Conservation (phyloP, 2,888 invertebrate genomes). For the Ceramica pisi region DNA sequence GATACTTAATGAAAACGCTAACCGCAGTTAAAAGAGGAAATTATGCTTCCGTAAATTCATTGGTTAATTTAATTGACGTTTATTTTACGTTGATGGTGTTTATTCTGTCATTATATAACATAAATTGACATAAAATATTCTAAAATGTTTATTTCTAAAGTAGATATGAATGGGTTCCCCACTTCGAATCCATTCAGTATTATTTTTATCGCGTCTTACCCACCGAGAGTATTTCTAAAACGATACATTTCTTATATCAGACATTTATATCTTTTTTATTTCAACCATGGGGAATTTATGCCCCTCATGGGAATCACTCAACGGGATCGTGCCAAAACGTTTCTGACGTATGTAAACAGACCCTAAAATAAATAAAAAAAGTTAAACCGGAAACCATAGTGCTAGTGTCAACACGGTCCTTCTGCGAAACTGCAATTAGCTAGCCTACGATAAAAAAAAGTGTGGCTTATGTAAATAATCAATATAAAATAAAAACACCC, state of each 20-base stretch:
- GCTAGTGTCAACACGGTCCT: conserved; percentile 83
- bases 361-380: conserved; percentile 70
- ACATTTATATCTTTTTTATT: conserved; percentile 67
- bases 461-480: conserved; percentile 61
- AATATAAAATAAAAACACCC: conserved; percentile 59
- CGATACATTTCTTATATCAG: conserved; percentile 57
- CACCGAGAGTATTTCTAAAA: conserved; percentile 55
- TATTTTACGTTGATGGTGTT: conserved; percentile 38
- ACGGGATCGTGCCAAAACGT: conserved; percentile 76
- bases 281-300: conserved; percentile 71
- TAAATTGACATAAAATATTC: conserved; percentile 46
- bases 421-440: conserved; percentile 84
- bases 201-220: conserved; percentile 62
- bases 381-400: conserved; percentile 80
- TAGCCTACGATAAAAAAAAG: conserved; percentile 64
- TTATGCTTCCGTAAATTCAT: conserved; percentile 17
- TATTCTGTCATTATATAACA: conserved; percentile 38
- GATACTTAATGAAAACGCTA: conserved; percentile 22
- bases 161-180: conserved; percentile 41
- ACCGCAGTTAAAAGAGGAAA: conserved; percentile 1
- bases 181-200: conserved; percentile 58
- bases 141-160: conserved; percentile 53
- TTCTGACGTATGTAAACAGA: conserved; percentile 76
- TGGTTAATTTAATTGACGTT: conserved; percentile 34
- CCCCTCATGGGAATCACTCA: conserved; percentile 72